Evolutionary conservation across 2,797 vertebrate genomes (phyloP), one percentile per base, ranked within the genome.

Genomic region (Leuciscus waleckii): DNA sequence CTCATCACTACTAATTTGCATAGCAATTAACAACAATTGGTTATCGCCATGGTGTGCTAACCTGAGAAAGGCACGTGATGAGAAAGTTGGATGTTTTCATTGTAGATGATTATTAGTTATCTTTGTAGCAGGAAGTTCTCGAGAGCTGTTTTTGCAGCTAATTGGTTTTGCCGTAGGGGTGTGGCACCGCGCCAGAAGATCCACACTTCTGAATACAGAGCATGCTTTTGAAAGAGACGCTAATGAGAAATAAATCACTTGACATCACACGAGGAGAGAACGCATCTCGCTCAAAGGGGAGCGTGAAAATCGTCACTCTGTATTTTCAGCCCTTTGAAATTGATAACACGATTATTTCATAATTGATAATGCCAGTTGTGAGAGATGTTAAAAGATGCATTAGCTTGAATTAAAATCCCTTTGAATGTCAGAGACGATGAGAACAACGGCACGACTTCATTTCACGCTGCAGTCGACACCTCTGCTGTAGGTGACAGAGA

Each of bases 241-340:
- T 74, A 69, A 83, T 75, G 35, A 68, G 81, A 70, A 76, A 69
- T 61, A 87, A 87, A 80, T 73, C 82, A 54, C 61, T 79, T 74
- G 68, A 83, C 46, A 75, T 87, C 70, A 69, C 86, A 68, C 26
- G 13, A 35, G 69, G 58, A 68, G 54, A n/a, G 69, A 75, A 11
- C 9, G 32, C 46, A 26, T 79, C 37, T 71, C 4, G 67, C 70
- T 68, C 61, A 41, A 41, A 69, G 74, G 74, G 54, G 83, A 46
- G 76, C 8, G 58, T 84, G 63, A 73, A 81, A 84, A 84, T 69
- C 51, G 29, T 26, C 61, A 19, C 51, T 75, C 75, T 41, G 32
- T 73, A 83, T 85, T 81, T 65, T 83, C 63, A 75, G 75, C 56
- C 68, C 82, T 87, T 85, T 85, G 75, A 86, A 85, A 82, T 67